Percentiles rank a stretch among this genome's conserved stretches.
Conservation (phyloP, 1,140 invertebrate genomes). For the Philaenus spumarius region DNA sequence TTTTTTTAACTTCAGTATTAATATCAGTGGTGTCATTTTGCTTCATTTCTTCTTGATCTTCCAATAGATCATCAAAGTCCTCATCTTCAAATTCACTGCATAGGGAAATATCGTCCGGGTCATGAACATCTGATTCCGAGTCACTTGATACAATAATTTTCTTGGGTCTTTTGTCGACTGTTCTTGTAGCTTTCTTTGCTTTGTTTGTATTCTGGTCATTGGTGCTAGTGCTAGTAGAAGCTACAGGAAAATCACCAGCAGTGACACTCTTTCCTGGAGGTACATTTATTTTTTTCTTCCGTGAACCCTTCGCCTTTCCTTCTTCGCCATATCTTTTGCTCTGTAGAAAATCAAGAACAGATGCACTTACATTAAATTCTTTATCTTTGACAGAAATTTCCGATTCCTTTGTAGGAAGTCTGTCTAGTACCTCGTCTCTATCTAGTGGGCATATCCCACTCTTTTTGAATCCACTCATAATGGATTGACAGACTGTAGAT, state of each 20-base stretch:
- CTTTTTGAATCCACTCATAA: conserved; percentile 29
- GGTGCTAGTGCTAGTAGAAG: background rate
- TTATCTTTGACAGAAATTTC: background rate
- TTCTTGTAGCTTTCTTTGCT: background rate
- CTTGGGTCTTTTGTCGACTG: background rate
- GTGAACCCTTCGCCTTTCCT: background rate
- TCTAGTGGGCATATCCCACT: conserved; percentile 29
- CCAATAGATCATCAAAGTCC: too few relatives aligned
- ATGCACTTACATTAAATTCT: background rate
- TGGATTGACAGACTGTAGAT: conserved; percentile 23
- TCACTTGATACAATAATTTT: background rate
- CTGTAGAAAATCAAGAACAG: background rate
- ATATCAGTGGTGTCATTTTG: too few relatives aligned
- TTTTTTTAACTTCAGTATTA: too few relatives aligned
- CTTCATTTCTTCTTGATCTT: too few relatives aligned
- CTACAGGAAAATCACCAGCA: background rate
- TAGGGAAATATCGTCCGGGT: background rate
- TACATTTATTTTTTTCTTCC: background rate
- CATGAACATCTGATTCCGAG: background rate
- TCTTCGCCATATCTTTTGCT: background rate
- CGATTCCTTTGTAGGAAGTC: background rate
- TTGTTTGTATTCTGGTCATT: background rate
- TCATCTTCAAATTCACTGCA: background rate
- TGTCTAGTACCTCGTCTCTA: conserved; percentile 20
- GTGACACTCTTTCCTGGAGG: background rate